Percentiles rank a stretch among this genome's conserved stretches.
These are phyloP conservation scores for Noctuana brunneofusca DNA, from an alignment of 2,888 invertebrate species.

Conservation along the genomic window DNA sequence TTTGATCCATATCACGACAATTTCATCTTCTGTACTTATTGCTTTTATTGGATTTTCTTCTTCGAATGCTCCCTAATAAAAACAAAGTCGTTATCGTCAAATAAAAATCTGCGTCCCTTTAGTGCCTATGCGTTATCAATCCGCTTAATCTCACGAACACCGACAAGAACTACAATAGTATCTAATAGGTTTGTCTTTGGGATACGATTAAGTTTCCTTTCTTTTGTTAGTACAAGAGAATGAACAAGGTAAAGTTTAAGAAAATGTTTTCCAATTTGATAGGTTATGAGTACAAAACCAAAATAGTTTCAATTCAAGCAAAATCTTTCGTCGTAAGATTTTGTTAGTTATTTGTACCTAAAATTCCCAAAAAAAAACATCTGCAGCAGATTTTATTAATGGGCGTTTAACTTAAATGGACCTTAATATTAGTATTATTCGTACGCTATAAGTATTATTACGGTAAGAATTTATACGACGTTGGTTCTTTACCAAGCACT, in stretches of 20 bases:
- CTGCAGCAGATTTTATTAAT: too few relatives aligned
- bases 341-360: too few relatives aligned
- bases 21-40: neutral
- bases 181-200: neutral
- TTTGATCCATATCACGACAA: neutral
- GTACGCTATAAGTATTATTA: too few relatives aligned
- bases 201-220: neutral
- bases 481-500: too few relatives aligned
- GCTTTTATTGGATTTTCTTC: neutral
- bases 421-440: too few relatives aligned
- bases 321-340: too few relatives aligned
- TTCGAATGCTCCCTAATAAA: conserved; percentile 1
- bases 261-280: neutral
- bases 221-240: neutral
- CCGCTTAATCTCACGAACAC: neutral
- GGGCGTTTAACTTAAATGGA: too few relatives aligned
- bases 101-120: conserved; percentile 26
- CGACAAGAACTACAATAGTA: conserved; percentile 6
- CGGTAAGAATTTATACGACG: too few relatives aligned
- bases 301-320: too few relatives aligned
- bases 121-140: conserved; percentile 40
- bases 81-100: conserved; percentile 25
- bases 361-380: too few relatives aligned
- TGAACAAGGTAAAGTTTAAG: neutral
- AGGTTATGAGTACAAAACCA: too few relatives aligned